Percentiles rank a stretch among this genome's conserved stretches.
Evolutionary conservation across 2,888 invertebrate genomes (phyloP).

Genomic region (Deroplatys truncata): DNA sequence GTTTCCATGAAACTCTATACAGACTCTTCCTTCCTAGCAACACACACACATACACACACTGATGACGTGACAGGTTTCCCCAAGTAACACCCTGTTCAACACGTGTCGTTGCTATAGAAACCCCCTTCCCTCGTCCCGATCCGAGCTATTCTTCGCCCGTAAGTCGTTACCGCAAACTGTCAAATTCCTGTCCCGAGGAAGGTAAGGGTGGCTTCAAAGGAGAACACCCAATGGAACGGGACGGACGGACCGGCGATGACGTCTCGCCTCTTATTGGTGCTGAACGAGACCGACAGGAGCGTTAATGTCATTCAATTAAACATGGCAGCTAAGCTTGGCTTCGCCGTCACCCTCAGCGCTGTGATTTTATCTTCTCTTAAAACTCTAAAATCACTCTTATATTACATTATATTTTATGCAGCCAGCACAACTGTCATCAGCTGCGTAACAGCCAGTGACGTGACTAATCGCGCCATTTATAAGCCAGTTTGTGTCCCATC

Average conservation of each 20-base stretch:
- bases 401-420: background rate
- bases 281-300: background rate
- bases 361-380: background rate
- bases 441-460: too few species aligned
- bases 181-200: conserved; percentile 14
- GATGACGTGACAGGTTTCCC: conserved; percentile 18
- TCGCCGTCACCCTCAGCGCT: background rate
- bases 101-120: conserved; percentile 22
- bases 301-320: conserved; percentile 11
- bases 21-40: background rate
- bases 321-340: background rate
- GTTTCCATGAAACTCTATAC: background rate
- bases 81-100: conserved; percentile 21
- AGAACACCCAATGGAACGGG: too few species aligned
- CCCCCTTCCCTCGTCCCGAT: background rate
- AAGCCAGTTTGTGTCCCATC: too few species aligned
- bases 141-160: background rate
- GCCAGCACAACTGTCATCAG: too few species aligned
- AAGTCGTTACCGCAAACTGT: conserved; percentile 15
- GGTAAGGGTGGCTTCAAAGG: background rate
- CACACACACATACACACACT: background rate
- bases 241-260: background rate
- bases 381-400: background rate
- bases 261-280: background rate
- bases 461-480: too few species aligned